A percentile compares a stretch with the other conserved stretches of the same genome.
Evolutionary conservation across 2,113 vertebrate species (phyloP).

Genomic region (Lepisosteus oculatus): DNA sequence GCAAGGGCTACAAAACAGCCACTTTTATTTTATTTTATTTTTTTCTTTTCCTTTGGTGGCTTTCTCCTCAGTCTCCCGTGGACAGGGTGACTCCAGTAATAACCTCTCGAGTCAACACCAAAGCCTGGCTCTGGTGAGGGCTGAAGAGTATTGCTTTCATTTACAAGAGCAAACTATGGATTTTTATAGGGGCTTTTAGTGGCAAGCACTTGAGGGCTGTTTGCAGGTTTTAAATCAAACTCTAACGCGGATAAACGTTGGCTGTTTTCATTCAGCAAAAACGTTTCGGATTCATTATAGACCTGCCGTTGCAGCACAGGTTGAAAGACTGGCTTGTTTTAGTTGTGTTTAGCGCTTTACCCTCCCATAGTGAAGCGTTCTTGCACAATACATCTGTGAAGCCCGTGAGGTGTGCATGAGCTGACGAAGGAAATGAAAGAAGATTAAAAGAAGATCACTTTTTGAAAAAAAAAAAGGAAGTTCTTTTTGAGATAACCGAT

Average conservation of each 20-base stretch:
- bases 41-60: constrained; percentile 24
- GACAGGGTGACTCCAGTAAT: constrained; percentile 35
- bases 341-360: too few species aligned
- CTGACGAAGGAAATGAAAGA: too few species aligned
- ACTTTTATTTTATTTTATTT: constrained; percentile 24
- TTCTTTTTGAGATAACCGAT: constrained; percentile 25
- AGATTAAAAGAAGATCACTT: constrained; percentile 44
- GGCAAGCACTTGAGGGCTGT: constrained; percentile 37
- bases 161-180: constrained; percentile 52
- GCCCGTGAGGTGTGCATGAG: too few species aligned
- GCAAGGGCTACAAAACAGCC: constrained; percentile 24
- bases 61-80: constrained; percentile 30
- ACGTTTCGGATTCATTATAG: too few species aligned
- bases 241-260: too few species aligned
- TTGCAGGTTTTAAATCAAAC: constrained; percentile 20
- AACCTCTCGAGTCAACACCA: constrained; percentile 54
- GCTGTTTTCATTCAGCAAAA: too few species aligned
- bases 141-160: constrained; percentile 55
- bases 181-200: constrained; percentile 41
- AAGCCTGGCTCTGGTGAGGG: constrained; percentile 38
- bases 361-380: too few species aligned
- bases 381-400: too few species aligned
- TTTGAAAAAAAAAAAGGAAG: constrained; percentile 27
- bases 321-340: too few species aligned
- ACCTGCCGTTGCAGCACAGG: too few species aligned